A percentile compares a stretch with the other conserved stretches of the same genome.
phyloP scores from a whole-genome alignment of 2,888 invertebrate genomes.

The Meteorus cinctellus region DNA sequence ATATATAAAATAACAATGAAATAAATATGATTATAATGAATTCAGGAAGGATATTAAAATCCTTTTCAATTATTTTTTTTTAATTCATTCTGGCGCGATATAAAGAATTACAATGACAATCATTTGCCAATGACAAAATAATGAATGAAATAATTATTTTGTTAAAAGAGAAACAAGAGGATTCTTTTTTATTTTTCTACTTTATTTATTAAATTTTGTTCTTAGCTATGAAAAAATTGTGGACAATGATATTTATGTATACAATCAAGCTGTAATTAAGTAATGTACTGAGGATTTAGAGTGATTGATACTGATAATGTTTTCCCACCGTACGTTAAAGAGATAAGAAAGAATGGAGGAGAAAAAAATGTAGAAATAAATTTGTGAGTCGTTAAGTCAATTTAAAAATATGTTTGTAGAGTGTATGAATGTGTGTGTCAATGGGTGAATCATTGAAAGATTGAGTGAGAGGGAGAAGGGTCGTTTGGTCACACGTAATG shows the following conservation, averaged over 20 bases:
- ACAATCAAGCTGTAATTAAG: neutral
- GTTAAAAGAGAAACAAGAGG: neutral
- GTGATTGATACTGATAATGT: conserved; percentile 1
- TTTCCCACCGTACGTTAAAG: conserved; percentile 36
- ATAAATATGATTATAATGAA: neutral
- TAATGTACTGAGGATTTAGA: neutral
- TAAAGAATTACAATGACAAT: neutral
- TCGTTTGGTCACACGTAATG: neutral
- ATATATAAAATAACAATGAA: neutral
- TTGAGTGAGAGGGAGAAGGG: neutral
- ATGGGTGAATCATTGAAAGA: neutral
- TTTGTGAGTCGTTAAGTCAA: conserved; percentile 33
- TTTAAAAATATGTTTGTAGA: neutral
- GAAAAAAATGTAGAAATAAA: neutral
- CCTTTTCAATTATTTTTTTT: neutral
- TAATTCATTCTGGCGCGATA: neutral
- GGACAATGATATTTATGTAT: neutral
- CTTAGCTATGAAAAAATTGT: neutral
- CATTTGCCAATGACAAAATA: neutral
- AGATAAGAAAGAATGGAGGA: conserved; percentile 21
- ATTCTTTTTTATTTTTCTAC: neutral
- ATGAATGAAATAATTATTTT: neutral
- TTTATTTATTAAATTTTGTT: neutral
- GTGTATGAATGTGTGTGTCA: neutral
- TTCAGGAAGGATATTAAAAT: conserved; percentile 19